Conservation (phyloP, 2,888 invertebrate genomes). For the Boloria euphrosyne region DNA sequence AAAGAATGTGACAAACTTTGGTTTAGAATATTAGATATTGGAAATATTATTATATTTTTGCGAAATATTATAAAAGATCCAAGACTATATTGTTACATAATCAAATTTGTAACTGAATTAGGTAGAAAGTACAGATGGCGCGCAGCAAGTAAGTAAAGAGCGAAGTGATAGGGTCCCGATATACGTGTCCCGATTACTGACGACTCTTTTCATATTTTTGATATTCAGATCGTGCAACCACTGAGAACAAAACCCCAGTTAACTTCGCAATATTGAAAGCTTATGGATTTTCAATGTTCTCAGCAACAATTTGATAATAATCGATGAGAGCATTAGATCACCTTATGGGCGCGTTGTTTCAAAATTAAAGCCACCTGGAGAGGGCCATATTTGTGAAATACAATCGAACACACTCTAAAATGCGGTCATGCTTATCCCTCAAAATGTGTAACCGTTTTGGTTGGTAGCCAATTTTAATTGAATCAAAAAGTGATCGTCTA, state of each 20-base stretch:
- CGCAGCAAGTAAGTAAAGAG: constrained; percentile 78
- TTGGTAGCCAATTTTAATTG: constrained; percentile 80
- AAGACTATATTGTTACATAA: constrained; percentile 65
- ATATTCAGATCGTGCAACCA: constrained; percentile 79
- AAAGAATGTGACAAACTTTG: constrained; percentile 25
- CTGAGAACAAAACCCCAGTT: constrained; percentile 80
- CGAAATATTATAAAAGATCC: constrained; percentile 12
- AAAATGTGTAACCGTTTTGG: constrained; percentile 48
- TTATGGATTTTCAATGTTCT: constrained; percentile 79
- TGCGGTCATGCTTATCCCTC: constrained; percentile 44
- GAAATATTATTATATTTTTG: constrained; percentile 1
- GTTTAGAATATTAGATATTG: constrained; percentile 5
- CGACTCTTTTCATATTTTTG: constrained; percentile 79
- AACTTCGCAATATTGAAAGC: constrained; percentile 80
- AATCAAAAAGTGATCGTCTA: constrained; percentile 81
- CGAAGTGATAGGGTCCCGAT: constrained; percentile 81
- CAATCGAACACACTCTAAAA: constrained; percentile 43
- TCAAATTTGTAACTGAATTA: constrained; percentile 79
- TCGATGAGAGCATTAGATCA: constrained; percentile 41
- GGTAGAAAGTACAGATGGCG: constrained; percentile 79
- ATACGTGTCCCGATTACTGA: constrained; percentile 79
- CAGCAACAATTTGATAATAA: constrained; percentile 67
- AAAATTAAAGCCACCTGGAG: constrained; percentile 43
- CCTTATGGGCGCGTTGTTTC: constrained; percentile 8
- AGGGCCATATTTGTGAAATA: constrained; percentile 35